Conservation (phyloP, 2,113 vertebrate species). For the Peromyscus leucopus region DNA sequence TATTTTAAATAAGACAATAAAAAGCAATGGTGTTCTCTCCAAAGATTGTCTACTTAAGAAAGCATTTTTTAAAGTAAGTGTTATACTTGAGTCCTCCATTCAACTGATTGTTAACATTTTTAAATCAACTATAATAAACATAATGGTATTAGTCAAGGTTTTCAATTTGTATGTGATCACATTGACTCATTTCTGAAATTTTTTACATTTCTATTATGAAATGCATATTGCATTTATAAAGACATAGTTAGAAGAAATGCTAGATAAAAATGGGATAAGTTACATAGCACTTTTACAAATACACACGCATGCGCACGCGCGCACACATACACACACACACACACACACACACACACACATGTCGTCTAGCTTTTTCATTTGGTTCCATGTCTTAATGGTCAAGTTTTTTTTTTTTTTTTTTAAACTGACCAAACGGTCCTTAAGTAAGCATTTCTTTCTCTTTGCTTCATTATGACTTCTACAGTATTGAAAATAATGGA, state of each 20-base stretch:
- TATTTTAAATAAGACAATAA: neutral
- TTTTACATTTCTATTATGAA: constrained; percentile 31
- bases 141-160: neutral
- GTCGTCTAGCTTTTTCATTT: neutral
- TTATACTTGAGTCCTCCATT: neutral
- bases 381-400: neutral
- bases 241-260: neutral
- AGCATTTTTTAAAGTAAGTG: neutral
- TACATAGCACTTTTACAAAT: neutral
- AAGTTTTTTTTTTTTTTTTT: constrained; percentile 10
- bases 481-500: constrained; percentile 46
- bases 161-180: constrained; percentile 34
- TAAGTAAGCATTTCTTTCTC: neutral
- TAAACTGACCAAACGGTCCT: neutral
- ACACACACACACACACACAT: neutral
- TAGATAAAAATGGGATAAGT: constrained; percentile 4
- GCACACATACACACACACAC: neutral
- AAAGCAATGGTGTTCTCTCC: neutral
- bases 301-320: neutral
- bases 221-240: neutral
- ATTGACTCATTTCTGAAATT: constrained; percentile 24
- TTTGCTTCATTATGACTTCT: constrained; percentile 10
- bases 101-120: neutral
- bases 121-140: constrained; percentile 5
- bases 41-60: constrained; percentile 10